Conservation (phyloP, 2,113 vertebrate genomes). For the Ceuthmochares aereus region DNA sequence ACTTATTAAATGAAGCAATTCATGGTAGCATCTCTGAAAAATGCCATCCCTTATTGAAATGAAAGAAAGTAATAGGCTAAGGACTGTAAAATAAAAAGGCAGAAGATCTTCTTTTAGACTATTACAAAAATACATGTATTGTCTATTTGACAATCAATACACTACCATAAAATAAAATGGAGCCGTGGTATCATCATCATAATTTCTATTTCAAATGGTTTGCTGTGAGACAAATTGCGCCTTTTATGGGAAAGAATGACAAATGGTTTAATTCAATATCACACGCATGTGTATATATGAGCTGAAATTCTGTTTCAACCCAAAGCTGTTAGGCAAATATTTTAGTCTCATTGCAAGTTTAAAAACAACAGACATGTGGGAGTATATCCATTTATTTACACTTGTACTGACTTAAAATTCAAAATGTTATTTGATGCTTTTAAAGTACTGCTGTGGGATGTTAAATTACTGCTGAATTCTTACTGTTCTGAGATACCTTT, state of each 20-base stretch:
- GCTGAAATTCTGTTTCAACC: constrained; percentile 59
- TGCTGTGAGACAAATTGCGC: constrained; percentile 70
- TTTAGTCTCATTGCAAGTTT: constrained; percentile 31
- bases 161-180: constrained; percentile 77
- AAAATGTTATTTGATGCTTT: constrained; percentile 57
- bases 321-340: constrained; percentile 64
- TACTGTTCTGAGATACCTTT: constrained; percentile 61
- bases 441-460: constrained; percentile 42
- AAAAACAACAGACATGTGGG: constrained; percentile 45
- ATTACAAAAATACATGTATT: constrained; percentile 76
- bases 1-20: constrained; percentile 77
- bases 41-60: constrained; percentile 73
- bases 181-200: constrained; percentile 72
- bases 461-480: constrained; percentile 63
- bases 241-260: constrained; percentile 72
- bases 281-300: constrained; percentile 50
- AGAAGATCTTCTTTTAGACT: constrained; percentile 72
- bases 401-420: constrained; percentile 47
- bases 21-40: constrained; percentile 72
- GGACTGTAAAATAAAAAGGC: constrained; percentile 72
- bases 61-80: constrained; percentile 71
- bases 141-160: constrained; percentile 78
- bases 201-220: constrained; percentile 77
- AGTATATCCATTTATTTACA: constrained; percentile 54
- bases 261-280: constrained; percentile 76